A percentile compares a stretch with the other conserved stretches of the same genome.
phyloP scores from a whole-genome alignment of 2,113 vertebrate genomes.

The Heterocephalus glaber region DNA sequence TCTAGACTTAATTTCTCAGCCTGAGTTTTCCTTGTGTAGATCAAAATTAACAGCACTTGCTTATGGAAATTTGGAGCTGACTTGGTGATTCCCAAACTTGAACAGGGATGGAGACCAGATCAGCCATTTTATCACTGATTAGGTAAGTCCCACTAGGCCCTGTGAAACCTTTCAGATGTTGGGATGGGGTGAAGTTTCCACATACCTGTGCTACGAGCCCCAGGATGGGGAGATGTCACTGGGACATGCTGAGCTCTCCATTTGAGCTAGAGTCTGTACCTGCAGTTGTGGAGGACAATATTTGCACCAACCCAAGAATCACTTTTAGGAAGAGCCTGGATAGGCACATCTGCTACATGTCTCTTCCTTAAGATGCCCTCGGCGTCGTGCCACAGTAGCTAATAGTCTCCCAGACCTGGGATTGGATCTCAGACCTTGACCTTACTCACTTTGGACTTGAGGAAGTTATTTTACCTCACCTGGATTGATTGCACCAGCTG shows the following conservation, averaged over 20 bases:
- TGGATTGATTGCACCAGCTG: neutral
- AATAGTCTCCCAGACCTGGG: neutral
- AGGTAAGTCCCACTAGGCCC: neutral
- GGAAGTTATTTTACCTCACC: neutral
- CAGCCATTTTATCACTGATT: neutral
- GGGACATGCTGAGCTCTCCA: neutral
- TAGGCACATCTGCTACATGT: neutral
- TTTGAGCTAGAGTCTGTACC: neutral
- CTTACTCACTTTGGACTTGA: neutral
- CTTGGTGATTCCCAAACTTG: neutral
- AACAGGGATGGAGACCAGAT: neutral
- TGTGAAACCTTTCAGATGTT: neutral
- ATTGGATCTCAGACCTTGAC: neutral
- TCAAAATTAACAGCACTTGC: neutral
- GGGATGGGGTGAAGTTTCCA: neutral
- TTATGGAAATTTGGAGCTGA: neutral
- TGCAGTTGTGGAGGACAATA: neutral
- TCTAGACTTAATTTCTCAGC: neutral
- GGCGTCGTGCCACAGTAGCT: fast-evolving
- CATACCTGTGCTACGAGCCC: neutral
- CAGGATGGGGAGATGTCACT: neutral
- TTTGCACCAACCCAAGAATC: neutral
- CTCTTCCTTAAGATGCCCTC: neutral
- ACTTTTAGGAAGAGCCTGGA: neutral
- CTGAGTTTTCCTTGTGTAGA: neutral